Base-by-base conservation (phyloP, 2,797 vertebrate genomes). In the Glyptemys insculpta region DNA sequence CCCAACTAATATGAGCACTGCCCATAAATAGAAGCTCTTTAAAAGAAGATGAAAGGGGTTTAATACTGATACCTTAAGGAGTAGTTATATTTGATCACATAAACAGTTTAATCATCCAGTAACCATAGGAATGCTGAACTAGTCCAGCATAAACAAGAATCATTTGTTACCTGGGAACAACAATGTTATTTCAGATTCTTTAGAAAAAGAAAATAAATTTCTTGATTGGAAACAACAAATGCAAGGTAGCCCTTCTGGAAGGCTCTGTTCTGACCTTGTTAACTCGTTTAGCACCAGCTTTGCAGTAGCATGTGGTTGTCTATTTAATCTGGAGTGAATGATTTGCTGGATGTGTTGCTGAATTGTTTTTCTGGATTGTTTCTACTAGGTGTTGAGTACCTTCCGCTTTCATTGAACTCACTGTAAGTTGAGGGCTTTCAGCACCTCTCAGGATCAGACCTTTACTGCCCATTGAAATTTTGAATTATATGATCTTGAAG, bases 11-110 rank as follows among this genome's bases (percentile, higher is more conserved):
- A 84, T 78, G 84, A 87, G 12, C 83, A 9, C 94, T 95, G 79
- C 78, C 79, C 85, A 83, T 80, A 92, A 94, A 88, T 37, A 95
- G 52, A 96, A 91, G 44, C 53, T 92, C 72, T 93, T 96, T 89
- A 94, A 93, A 95, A 89, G 34, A 88, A 92, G 52, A 53, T 56
- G 50, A 19, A 84, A 89, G 54, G 47, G 34, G 92, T 95, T 90
- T 87, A 86, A 57, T 81, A 57, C 12, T 34, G 81, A 79, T 93
- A 89, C 85, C 85, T 90, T 88, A 94, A 97, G 93, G 72, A 92
- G 83, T 94, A 57, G 76, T 79, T 41, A 27, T 56, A 82, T 83
- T 94, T 94, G 68, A 95, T 95, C 86, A 96, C 96, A 94, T 94
- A 91, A 94, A 85, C 47, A 86, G 10, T 34, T 91, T 93, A 83